Evolutionary conservation across 1,140 invertebrate genomes (phyloP).

Genomic region (Habropoda laboriosa): DNA sequence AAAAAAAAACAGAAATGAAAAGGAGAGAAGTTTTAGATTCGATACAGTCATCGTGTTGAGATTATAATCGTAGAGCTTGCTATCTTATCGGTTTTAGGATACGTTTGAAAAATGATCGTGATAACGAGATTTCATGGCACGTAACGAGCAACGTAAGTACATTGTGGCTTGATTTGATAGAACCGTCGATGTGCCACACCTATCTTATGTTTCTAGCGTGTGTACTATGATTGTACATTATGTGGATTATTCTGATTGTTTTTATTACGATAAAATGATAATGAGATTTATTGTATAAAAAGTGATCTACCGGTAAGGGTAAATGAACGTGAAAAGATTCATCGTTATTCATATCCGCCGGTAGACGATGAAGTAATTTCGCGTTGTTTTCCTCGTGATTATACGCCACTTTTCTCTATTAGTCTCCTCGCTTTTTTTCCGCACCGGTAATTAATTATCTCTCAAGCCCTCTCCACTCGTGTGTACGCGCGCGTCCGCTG

Average conservation of each 20-base stretch:
- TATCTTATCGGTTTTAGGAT: constrained; percentile 62
- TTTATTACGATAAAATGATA: too few relatives aligned
- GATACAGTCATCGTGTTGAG: constrained; percentile 3
- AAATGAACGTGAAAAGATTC: constrained; percentile 18
- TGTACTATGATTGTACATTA: background rate
- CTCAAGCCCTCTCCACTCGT: too few relatives aligned
- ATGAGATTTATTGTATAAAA: background rate
- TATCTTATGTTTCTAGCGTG: background rate
- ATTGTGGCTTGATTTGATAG: constrained; percentile 7
- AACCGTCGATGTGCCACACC: constrained; percentile 21
- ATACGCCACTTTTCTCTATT: constrained; percentile 14
- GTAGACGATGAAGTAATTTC: constrained; percentile 3
- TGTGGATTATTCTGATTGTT: too few relatives aligned
- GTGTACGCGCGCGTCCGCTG: background rate
- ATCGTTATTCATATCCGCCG: background rate
- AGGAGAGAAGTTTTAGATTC: background rate
- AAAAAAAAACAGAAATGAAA: background rate
- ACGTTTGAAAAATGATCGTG: constrained; percentile 53
- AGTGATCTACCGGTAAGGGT: background rate
- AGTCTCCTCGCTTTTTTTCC: background rate
- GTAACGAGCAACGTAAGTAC: constrained; percentile 3
- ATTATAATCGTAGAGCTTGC: constrained; percentile 43
- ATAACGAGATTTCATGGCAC: constrained; percentile 45
- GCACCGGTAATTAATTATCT: constrained; percentile 14
- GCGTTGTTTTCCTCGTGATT: constrained; percentile 7